These are phyloP conservation scores for Mobula hypostoma DNA, from an alignment of 2,113 vertebrate genomes.

Conservation along the genomic window DNA sequence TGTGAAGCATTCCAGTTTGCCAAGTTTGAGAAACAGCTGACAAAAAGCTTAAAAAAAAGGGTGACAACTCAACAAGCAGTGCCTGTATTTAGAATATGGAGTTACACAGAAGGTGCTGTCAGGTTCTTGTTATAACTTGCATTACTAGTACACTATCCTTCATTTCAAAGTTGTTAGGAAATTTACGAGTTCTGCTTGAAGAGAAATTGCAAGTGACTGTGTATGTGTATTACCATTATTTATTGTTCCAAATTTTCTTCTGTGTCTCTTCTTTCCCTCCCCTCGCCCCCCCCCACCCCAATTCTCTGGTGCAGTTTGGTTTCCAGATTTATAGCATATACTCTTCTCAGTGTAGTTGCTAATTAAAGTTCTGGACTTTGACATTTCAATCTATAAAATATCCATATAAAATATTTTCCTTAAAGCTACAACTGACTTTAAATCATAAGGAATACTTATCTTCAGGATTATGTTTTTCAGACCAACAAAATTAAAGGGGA, in stretches of 20 bases:
- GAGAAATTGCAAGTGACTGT: background rate
- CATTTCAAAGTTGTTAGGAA: background rate
- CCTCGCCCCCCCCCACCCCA: background rate
- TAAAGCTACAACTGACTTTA: background rate
- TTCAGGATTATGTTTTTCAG: background rate
- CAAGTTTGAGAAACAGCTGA: conserved; percentile 8
- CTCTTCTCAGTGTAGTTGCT: background rate
- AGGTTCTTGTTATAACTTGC: background rate
- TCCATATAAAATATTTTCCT: background rate
- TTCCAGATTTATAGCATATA: background rate
- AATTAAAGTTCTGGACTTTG: background rate
- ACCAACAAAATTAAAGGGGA: background rate
- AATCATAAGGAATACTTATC: background rate
- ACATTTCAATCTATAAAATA: background rate
- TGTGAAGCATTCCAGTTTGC: background rate
- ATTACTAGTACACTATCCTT: background rate
- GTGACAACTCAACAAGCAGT: background rate
- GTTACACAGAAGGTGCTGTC: background rate
- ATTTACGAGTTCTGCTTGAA: background rate
- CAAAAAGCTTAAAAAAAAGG: background rate
- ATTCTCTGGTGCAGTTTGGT: background rate
- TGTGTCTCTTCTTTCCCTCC: background rate
- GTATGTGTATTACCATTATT: background rate
- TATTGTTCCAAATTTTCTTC: background rate
- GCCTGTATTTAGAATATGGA: background rate